Percentiles rank a stretch among this genome's conserved stretches.
Evolutionary conservation across 2,113 vertebrate genomes (phyloP).

Genomic region (Falco punctatus): DNA sequence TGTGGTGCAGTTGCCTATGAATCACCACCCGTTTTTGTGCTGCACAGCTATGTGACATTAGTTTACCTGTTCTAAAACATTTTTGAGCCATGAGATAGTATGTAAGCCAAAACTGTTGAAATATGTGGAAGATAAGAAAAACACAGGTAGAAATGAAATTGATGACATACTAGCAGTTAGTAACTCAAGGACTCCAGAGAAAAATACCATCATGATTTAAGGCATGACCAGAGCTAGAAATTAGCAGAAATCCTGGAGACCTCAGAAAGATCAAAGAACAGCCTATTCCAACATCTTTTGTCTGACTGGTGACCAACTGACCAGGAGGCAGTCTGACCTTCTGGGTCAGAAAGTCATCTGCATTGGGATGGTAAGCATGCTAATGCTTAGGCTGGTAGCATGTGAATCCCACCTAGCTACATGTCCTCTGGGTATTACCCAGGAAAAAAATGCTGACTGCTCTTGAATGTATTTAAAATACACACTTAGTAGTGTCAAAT

Average conservation of each 20-base stretch:
- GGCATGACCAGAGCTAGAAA: neutral
- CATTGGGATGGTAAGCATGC: neutral
- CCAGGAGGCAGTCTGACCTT: neutral
- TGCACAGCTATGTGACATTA: neutral
- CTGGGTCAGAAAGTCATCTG: neutral
- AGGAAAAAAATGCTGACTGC: neutral
- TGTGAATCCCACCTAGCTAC: neutral
- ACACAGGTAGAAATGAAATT: neutral
- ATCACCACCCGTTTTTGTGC: neutral
- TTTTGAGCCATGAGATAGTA: neutral
- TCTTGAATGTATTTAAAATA: neutral
- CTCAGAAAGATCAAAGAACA: neutral
- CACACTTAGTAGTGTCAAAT: neutral
- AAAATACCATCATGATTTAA: neutral
- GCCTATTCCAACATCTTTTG: neutral
- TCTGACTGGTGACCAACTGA: neutral
- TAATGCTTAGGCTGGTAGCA: neutral
- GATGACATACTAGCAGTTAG: neutral
- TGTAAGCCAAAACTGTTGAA: neutral
- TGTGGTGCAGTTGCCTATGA: neutral
- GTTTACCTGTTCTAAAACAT: neutral
- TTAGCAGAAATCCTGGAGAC: neutral
- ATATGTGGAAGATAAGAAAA: neutral
- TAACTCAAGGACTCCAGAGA: neutral
- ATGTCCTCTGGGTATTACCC: neutral